Conservation (phyloP, 2,888 invertebrate species). For the Tryphoninae sp. region DNA sequence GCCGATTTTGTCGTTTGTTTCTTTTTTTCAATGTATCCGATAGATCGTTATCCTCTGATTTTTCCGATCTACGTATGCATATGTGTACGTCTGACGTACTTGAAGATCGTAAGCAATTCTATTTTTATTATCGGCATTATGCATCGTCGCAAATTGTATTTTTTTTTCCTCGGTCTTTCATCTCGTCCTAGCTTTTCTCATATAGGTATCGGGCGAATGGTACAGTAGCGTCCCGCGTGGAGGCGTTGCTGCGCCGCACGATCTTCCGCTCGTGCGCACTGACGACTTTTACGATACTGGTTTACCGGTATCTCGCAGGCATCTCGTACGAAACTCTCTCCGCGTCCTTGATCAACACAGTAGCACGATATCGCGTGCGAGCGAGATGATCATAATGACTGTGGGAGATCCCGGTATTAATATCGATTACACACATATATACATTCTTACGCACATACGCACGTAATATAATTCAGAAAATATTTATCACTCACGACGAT, state of each 20-base stretch:
- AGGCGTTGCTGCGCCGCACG: neutral
- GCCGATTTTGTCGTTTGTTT: no score
- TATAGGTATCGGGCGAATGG: neutral
- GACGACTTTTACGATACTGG: slow-evolving; percentile 8
- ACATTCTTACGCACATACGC: neutral
- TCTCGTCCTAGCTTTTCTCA: neutral
- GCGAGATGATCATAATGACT: neutral
- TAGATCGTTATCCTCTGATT: no score
- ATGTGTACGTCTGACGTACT: no score
- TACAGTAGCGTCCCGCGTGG: neutral
- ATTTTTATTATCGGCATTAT: neutral
- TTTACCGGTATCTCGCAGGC: neutral
- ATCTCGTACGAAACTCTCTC: neutral
- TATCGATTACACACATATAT: neutral
- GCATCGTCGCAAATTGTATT: neutral
- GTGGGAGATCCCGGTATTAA: neutral
- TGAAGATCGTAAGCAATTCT: no score
- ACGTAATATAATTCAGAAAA: neutral
- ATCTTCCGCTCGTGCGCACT: neutral
- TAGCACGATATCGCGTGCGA: neutral
- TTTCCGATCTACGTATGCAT: no score
- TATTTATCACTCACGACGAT: slow-evolving; percentile 11
- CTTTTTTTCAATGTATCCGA: no score
- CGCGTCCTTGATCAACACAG: slow-evolving; percentile 26
- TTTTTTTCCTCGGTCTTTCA: neutral